Conservation (phyloP, 1,140 invertebrate genomes). For the Habropoda laboriosa region DNA sequence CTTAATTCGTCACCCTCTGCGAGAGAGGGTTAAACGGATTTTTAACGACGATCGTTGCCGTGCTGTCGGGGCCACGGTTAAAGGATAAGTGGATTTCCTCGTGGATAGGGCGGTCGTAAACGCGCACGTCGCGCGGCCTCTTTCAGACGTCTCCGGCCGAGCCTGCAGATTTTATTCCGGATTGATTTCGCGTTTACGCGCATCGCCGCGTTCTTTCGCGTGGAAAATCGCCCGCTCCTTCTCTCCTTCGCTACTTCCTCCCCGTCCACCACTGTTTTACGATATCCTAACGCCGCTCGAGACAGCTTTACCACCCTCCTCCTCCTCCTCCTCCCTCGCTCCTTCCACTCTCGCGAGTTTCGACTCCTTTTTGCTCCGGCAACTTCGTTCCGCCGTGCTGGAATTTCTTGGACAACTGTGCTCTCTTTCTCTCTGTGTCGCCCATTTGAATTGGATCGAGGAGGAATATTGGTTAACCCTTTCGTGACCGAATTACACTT, state of each 20-base stretch:
- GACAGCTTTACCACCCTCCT: constrained; percentile 15
- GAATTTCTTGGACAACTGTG: too few species aligned
- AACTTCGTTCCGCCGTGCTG: too few species aligned
- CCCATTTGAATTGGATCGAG: too few species aligned
- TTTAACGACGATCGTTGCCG: constrained; percentile 54
- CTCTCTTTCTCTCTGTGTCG: too few species aligned
- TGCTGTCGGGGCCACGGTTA: constrained; percentile 43
- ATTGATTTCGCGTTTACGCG: constrained; percentile 44
- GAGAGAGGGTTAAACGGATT: constrained; percentile 51
- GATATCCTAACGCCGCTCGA: background rate
- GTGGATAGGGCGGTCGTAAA: constrained; percentile 41
- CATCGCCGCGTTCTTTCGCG: constrained; percentile 12
- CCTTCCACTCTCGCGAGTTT: too few species aligned
- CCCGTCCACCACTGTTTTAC: constrained; percentile 7
- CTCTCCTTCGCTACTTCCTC: too few species aligned
- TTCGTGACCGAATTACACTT: too few species aligned
- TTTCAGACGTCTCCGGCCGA: constrained; percentile 13
- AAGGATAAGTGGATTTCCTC: constrained; percentile 52
- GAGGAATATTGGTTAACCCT: too few species aligned
- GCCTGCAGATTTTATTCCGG: constrained; percentile 33
- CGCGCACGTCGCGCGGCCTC: background rate
- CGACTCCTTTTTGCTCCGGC: background rate
- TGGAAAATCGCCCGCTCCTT: constrained; percentile 11
- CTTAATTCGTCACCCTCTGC: constrained; percentile 48
- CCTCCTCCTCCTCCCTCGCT: too few species aligned